phyloP scores from a whole-genome alignment of 2,888 invertebrate species.

The Drosophila acutilabella region DNA sequence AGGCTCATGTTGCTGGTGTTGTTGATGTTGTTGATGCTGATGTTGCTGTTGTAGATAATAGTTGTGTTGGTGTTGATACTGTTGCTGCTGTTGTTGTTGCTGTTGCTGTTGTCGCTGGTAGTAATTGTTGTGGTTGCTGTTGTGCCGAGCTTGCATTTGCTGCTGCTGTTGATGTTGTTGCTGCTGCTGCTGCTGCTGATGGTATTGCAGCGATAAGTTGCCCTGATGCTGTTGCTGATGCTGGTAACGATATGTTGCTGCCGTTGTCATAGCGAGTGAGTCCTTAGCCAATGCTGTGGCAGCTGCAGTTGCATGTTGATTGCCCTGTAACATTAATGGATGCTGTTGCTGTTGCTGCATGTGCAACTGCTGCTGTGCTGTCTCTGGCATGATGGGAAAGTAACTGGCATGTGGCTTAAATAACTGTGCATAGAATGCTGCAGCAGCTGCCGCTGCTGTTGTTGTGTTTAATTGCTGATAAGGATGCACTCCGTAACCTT shows the following conservation, averaged over 20 bases:
- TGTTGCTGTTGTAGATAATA: slow-evolving; percentile 44
- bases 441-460: slow-evolving; percentile 25
- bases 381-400: slow-evolving; percentile 71
- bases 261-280: slow-evolving; percentile 30
- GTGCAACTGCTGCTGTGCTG: slow-evolving; percentile 5
- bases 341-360: slow-evolving; percentile 23
- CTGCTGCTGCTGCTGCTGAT: slow-evolving; percentile 43
- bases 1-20: slow-evolving; percentile 33
- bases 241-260: slow-evolving; percentile 39
- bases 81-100: slow-evolving; percentile 22
- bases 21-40: slow-evolving; percentile 25
- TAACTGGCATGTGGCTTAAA: slow-evolving; percentile 73
- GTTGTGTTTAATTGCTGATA: slow-evolving; percentile 56
- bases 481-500: slow-evolving; percentile 59
- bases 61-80: slow-evolving; percentile 33
- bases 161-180: slow-evolving; percentile 27
- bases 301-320: slow-evolving; percentile 25
- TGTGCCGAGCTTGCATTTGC: slow-evolving; percentile 36
- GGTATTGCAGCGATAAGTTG: slow-evolving; percentile 43
- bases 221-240: slow-evolving; percentile 43
- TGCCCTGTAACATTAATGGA: slow-evolving; percentile 41
- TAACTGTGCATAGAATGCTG: slow-evolving; percentile 45
- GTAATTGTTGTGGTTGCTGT: slow-evolving; percentile 45
- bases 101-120: slow-evolving; percentile 37
- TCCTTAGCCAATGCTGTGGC: slow-evolving; percentile 11